phyloP scores from a whole-genome alignment of 2,797 vertebrate genomes.

The Phataginus tricuspis region DNA sequence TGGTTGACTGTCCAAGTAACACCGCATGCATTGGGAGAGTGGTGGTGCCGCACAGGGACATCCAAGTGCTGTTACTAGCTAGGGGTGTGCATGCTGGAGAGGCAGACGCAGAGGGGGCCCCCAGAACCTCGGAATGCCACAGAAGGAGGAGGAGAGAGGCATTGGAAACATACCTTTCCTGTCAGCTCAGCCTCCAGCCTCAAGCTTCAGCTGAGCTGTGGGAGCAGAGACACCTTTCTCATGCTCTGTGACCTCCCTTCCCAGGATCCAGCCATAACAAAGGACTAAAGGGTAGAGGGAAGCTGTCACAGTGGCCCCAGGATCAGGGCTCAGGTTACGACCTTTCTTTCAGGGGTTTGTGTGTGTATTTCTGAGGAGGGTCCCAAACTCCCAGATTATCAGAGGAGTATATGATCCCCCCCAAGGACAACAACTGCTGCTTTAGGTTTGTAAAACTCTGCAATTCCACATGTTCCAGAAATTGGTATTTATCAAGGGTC shows the following conservation, averaged over 20 bases:
- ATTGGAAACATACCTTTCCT: too few relatives aligned
- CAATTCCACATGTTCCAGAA: background rate
- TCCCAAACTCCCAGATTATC: background rate
- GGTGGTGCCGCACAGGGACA: background rate
- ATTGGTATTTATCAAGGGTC: background rate
- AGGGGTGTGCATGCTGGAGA: background rate
- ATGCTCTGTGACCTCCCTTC: background rate
- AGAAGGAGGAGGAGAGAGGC: background rate
- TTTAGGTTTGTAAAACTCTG: background rate
- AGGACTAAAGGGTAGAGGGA: background rate
- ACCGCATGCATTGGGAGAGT: background rate
- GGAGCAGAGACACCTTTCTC: background rate
- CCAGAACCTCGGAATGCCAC: too few relatives aligned
- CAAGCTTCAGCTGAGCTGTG: background rate
- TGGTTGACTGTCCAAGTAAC: background rate
- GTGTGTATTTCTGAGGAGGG: background rate
- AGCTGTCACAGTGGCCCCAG: background rate
- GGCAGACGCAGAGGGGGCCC: background rate
- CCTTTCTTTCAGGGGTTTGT: background rate
- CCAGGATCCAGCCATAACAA: background rate
- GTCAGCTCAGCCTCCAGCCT: background rate
- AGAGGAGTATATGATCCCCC: background rate
- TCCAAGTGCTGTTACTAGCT: background rate
- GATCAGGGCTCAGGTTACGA: background rate
- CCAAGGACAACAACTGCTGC: background rate